A percentile compares a stretch with the other conserved stretches of the same genome.
Evolutionary conservation across 2,797 vertebrate species (phyloP).

Genomic region (Uromys caudimaculatus): DNA sequence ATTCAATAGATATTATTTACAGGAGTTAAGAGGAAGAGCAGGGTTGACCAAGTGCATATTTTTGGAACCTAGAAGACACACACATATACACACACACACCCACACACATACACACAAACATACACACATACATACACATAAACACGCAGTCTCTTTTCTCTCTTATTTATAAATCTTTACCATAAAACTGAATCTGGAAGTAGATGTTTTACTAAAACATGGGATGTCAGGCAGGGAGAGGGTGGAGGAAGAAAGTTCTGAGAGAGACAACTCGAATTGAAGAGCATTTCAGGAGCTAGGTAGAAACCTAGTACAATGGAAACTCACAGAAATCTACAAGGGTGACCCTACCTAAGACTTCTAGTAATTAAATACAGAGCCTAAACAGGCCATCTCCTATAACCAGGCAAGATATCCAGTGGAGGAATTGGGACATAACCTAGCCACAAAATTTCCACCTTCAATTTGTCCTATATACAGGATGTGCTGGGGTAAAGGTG

Average conservation of each 20-base stretch:
- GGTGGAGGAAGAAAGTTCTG: not conserved
- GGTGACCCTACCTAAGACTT: not conserved
- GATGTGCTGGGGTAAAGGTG: not conserved
- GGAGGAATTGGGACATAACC: not conserved
- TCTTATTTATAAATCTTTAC: not conserved
- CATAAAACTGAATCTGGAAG: not conserved
- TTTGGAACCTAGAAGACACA: conserved; percentile 18
- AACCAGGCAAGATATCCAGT: not conserved
- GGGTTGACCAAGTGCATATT: not conserved
- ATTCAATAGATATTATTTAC: not conserved
- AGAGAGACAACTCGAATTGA: not conserved
- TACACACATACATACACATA: no score
- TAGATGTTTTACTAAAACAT: not conserved
- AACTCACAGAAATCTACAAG: not conserved
- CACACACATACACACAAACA: not conserved
- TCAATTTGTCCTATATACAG: not conserved
- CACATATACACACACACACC: not conserved
- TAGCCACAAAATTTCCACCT: not conserved
- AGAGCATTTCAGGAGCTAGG: not conserved
- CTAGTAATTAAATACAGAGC: not conserved
- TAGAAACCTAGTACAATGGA: not conserved
- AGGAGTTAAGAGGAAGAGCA: not conserved
- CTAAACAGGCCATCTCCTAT: not conserved
- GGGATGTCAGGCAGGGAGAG: not conserved
- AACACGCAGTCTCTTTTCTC: not conserved